phyloP scores from a whole-genome alignment of 2,888 invertebrate genomes.

The Eristalinus aeneus region DNA sequence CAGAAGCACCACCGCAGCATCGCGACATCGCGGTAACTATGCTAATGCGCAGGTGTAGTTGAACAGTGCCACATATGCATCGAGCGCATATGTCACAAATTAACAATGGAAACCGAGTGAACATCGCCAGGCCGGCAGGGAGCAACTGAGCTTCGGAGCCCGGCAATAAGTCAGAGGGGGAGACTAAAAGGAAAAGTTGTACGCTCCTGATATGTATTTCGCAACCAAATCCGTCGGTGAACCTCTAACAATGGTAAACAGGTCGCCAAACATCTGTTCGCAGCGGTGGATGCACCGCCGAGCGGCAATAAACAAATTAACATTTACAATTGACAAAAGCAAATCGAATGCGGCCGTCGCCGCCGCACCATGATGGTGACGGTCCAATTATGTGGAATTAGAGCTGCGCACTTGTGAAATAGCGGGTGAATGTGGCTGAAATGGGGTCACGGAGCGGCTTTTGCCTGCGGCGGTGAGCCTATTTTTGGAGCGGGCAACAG shows the following conservation, averaged over 20 bases:
- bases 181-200: constrained; percentile 64
- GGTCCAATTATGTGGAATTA: constrained; percentile 64
- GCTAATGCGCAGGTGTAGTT: constrained; percentile 66
- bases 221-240: constrained; percentile 46
- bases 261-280: constrained; percentile 64
- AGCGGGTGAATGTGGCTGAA: constrained; percentile 27
- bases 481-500: constrained; percentile 13
- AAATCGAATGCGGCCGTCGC: constrained; percentile 2
- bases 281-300: constrained; percentile 57
- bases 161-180: constrained; percentile 31
- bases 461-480: constrained; percentile 1
- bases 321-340: constrained; percentile 63
- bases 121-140: constrained; percentile 38
- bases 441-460: constrained; percentile 34
- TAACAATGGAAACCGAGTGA: constrained; percentile 57
- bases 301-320: constrained; percentile 68
- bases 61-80: constrained; percentile 11
- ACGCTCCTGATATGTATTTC: constrained; percentile 63
- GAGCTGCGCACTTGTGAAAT: constrained; percentile 57
- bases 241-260: constrained; percentile 40
- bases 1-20: constrained; percentile 25
- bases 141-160: not conserved
- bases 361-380: too few relatives aligned
- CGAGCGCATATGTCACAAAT: constrained; percentile 66
- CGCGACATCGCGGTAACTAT: constrained; percentile 38